Base-by-base conservation (phyloP, 2,113 vertebrate species). In the Boulengeromyrus knoepffleri region DNA sequence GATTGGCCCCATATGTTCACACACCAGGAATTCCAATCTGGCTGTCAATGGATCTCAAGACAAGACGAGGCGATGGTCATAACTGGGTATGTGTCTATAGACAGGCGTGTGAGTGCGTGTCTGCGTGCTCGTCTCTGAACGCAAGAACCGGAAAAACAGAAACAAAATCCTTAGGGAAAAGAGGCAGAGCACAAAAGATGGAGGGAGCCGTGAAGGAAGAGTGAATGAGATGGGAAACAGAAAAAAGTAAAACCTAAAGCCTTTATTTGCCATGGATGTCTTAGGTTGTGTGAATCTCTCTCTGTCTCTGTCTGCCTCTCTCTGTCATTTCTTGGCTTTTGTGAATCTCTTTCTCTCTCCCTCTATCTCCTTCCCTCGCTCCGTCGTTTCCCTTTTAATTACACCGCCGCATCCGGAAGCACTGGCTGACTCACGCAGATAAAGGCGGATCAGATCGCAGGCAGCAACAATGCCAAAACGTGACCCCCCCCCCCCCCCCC, bases 361-460 rank as follows among this genome's bases (percentile, higher is more conserved):
- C 85, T 87, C n/a, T 52, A n/a, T 87, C 85, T 87, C 86, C 50
- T 31, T n/a, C 87, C 45, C 52, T 88, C 19, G 31, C 52, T 56
- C 87, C 36, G 6, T 58, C 52, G 42, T 85, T 85, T 62, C 27
- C 24, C 36, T 53, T 62, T 89, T 85, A 89, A 89, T 89, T 62
- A 89, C 89, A 47, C 27, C 2, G 50, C 24, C 13, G 39, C n/a
- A 83, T 85, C 89, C 89, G 53, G 89, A 89, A 85, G 80, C 80
- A 50, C 89, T 62, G 89, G 80, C 88, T 89, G 90, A 88, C 66
- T 27, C 62, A 80, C 21, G n/a, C 74, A 62, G 89, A 88, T 91
- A 66, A 88, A 70, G 36, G 17, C 39, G 80, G 77, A 90, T 88
- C 87, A 85, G 89, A 56, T 89, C 39, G 56, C 74, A 27, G 31